Evolutionary conservation across 2,888 invertebrate species (phyloP).

Genomic region (Patella ulyssiponensis): DNA sequence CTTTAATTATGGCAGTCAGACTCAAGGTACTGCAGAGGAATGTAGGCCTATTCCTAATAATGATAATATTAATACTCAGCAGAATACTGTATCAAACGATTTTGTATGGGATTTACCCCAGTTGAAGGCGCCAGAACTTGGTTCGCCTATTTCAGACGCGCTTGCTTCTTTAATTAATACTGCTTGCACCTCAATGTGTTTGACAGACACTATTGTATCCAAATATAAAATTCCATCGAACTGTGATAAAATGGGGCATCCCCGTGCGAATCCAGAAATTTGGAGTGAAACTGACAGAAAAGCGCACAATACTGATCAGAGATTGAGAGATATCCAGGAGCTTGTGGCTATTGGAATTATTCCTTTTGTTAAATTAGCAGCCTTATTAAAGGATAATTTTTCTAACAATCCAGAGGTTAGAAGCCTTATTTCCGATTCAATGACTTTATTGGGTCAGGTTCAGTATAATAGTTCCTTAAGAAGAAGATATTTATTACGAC

Average conservation of each 20-base stretch:
- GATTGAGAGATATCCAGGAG: constrained; percentile 21
- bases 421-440: constrained; percentile 11
- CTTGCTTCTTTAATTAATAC: constrained; percentile 23
- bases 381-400: constrained; percentile 15
- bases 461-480: constrained; percentile 27
- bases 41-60: too few relatives aligned
- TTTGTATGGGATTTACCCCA: neutral
- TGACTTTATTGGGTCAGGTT: constrained; percentile 28
- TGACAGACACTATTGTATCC: constrained; percentile 4
- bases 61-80: too few relatives aligned
- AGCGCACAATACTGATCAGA: constrained; percentile 16
- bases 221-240: constrained; percentile 23
- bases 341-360: constrained; percentile 20
- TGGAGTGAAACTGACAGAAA: constrained; percentile 21
- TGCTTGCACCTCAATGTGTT: constrained; percentile 15
- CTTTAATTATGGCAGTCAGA: too few relatives aligned
- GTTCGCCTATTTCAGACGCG: neutral
- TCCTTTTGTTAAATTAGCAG: constrained; percentile 22
- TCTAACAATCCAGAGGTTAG: constrained; percentile 18
- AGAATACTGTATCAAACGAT: too few relatives aligned
- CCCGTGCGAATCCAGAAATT: constrained; percentile 24
- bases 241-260: constrained; percentile 17
- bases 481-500: neutral
- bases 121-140: constrained; percentile 12
- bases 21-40: too few relatives aligned